Evolutionary conservation across 1,140 invertebrate species (phyloP).

Genomic region (Ptiloglossa arizonensis): DNA sequence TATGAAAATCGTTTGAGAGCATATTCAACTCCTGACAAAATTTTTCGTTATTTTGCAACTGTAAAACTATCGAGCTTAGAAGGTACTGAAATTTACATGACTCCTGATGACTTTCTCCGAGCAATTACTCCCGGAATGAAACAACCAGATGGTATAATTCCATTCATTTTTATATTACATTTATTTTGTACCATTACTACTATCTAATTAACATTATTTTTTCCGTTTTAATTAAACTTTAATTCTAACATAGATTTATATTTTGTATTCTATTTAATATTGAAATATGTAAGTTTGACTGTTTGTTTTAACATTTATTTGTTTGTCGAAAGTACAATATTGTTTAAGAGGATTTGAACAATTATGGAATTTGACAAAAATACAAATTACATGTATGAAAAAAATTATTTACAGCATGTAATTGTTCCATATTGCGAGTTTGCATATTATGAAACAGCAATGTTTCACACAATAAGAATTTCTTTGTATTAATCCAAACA

Average conservation of each 20-base stretch:
- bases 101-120: slow-evolving; percentile 98
- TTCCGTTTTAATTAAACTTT: not conserved
- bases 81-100: slow-evolving; percentile 96
- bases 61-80: slow-evolving; percentile 90
- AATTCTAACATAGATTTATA: not conserved
- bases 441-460: too few species aligned
- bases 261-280: not conserved
- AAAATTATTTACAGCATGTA: too few species aligned
- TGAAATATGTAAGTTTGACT: not conserved
- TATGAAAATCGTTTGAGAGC: slow-evolving; percentile 98
- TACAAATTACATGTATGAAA: too few species aligned
- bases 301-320: not conserved
- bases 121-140: slow-evolving; percentile 98
- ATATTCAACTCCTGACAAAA: slow-evolving; percentile 99
- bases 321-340: too few species aligned
- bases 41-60: slow-evolving; percentile 99
- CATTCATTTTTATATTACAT: not conserved
- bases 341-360: too few species aligned
- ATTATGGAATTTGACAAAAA: too few species aligned
- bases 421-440: too few species aligned
- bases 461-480: too few species aligned
- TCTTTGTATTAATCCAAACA: too few species aligned
- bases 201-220: slow-evolving; percentile 12
- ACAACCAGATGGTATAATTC: slow-evolving; percentile 95
- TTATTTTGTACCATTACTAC: not conserved